Percentiles rank a stretch among this genome's conserved stretches.
Evolutionary conservation across 2,113 vertebrate genomes (phyloP).

Genomic region (Sminthopsis crassicaudata): DNA sequence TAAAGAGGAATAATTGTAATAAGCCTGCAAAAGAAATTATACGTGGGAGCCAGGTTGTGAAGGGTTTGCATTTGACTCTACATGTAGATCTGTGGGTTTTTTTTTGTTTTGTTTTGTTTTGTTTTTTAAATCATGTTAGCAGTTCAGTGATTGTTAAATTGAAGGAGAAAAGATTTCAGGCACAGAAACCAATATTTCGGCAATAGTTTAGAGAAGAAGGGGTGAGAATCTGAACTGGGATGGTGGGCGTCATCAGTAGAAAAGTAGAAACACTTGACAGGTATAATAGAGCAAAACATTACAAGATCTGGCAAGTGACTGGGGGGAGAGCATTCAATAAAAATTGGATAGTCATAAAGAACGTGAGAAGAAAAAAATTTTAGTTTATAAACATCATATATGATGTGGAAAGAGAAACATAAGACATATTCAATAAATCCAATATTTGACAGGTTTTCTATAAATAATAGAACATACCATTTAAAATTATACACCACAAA

Average conservation of each 20-base stretch:
- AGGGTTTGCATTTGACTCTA: neutral
- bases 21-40: neutral
- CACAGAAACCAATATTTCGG: neutral
- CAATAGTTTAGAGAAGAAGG: neutral
- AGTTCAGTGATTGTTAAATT: neutral
- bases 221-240: neutral
- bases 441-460: neutral
- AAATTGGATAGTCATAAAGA: neutral
- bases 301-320: neutral
- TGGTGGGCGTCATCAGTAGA: neutral
- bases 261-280: neutral
- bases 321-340: neutral
- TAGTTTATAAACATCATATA: conserved; percentile 25
- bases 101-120: neutral
- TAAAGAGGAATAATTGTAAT: neutral
- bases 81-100: neutral
- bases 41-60: neutral
- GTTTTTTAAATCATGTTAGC: neutral
- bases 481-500: neutral
- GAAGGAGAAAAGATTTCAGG: neutral
- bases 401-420: neutral
- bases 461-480: neutral
- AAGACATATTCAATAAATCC: conserved; percentile 23
- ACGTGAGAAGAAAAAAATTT: neutral
- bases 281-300: neutral